Evolutionary conservation across 2,888 invertebrate species (phyloP).

Genomic region (Drepana falcataria): DNA sequence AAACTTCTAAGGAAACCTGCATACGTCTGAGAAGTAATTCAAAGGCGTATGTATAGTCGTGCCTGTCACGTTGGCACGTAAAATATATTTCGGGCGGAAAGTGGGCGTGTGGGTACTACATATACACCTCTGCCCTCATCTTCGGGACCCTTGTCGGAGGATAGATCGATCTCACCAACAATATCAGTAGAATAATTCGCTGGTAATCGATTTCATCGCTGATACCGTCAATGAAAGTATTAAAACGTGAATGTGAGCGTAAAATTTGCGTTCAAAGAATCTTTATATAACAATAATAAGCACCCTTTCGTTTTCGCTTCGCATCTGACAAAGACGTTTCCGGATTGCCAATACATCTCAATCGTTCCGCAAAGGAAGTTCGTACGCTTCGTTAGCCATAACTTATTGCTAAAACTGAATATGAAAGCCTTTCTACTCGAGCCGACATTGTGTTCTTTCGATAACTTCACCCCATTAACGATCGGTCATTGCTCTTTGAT

Average conservation of each 20-base stretch:
- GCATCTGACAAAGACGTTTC: constrained; percentile 55
- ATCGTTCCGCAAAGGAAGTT: constrained; percentile 60
- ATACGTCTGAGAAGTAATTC: no score
- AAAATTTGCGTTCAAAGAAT: constrained; percentile 32
- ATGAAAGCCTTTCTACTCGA: constrained; percentile 41
- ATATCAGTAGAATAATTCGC: background rate
- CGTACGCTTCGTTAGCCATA: constrained; percentile 61
- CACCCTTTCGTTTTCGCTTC: constrained; percentile 55
- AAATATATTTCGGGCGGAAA: no score
- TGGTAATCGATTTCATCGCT: constrained; percentile 30
- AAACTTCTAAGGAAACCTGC: no score
- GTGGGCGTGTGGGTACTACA: no score
- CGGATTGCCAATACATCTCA: constrained; percentile 65
- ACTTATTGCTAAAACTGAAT: constrained; percentile 43
- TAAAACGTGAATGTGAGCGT: constrained; percentile 32
- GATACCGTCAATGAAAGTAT: constrained; percentile 12
- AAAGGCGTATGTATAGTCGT: no score
- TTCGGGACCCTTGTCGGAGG: no score
- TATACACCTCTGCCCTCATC: no score
- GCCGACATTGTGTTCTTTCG: constrained; percentile 46
- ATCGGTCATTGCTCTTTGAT: constrained; percentile 1
- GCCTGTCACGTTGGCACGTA: no score
- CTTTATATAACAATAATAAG: constrained; percentile 25
- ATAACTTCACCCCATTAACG: constrained; percentile 9
- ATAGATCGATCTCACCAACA: no score